Conservation (phyloP, 2,888 invertebrate genomes). For the Noctua pronuba region DNA sequence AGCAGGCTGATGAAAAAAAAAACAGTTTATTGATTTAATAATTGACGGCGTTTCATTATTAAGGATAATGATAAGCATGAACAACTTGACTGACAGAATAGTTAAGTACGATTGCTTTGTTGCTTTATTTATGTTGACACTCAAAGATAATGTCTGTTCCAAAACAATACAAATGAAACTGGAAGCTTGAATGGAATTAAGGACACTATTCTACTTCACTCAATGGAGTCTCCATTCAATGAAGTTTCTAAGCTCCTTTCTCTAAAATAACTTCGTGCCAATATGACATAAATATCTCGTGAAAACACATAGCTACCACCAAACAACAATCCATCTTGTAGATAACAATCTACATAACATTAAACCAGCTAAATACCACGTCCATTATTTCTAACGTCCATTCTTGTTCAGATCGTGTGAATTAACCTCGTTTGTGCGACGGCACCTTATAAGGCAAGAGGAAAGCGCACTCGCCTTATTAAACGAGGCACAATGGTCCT, state of each 20-base stretch:
- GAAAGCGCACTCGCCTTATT: slow-evolving; percentile 79
- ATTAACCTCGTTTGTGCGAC: slow-evolving; percentile 78
- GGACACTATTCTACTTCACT: slow-evolving; percentile 18
- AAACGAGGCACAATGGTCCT: slow-evolving; percentile 76
- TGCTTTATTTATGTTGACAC: slow-evolving; percentile 1
- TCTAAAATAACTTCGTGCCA: slow-evolving; percentile 46
- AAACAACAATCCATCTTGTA: slow-evolving; percentile 53
- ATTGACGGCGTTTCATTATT: neutral
- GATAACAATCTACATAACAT: slow-evolving; percentile 62
- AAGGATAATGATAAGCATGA: neutral
- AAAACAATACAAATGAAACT: slow-evolving; percentile 3
- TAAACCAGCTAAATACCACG: slow-evolving; percentile 64
- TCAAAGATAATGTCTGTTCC: neutral
- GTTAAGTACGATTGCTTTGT: neutral
- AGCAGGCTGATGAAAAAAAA: too few species aligned
- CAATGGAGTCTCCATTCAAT: slow-evolving; percentile 4
- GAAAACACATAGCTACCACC: slow-evolving; percentile 47
- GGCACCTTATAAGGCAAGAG: slow-evolving; percentile 76
- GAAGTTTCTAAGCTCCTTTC: slow-evolving; percentile 19
- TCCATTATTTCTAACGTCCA: slow-evolving; percentile 64
- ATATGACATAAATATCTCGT: slow-evolving; percentile 54
- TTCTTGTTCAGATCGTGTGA: slow-evolving; percentile 74
- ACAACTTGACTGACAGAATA: neutral
- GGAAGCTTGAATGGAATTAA: slow-evolving; percentile 10
- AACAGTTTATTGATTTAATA: neutral